These are phyloP conservation scores for Frankliniella intonsa DNA, from an alignment of 2,888 invertebrate species.

Conservation along the genomic window DNA sequence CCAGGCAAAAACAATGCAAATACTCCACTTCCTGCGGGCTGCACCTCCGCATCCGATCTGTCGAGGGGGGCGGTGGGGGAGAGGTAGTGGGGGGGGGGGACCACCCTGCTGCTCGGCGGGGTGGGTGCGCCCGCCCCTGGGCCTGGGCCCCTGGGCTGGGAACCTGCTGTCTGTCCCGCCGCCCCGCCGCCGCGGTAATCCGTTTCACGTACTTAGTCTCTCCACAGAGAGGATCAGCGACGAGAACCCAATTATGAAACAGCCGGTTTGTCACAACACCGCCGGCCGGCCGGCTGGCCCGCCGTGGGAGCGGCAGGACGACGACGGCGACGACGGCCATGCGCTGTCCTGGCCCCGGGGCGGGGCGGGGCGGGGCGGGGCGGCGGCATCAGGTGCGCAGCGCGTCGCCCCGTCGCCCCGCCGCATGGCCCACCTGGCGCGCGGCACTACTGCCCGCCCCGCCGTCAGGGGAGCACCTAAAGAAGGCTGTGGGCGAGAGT, in stretches of 20 bases:
- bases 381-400: slow-evolving; percentile 28
- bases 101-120: slow-evolving; percentile 35
- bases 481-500: too few species aligned
- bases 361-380: not conserved
- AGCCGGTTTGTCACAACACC: slow-evolving; percentile 7
- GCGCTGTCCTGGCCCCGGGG: not conserved
- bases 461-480: too few species aligned
- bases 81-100: not conserved
- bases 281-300: not conserved
- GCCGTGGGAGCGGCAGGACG: too few species aligned
- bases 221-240: not conserved
- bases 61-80: too few species aligned
- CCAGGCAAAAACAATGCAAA: slow-evolving; percentile 11
- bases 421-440: slow-evolving; percentile 13
- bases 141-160: too few species aligned
- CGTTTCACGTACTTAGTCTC: not conserved
- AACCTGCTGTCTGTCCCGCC: slow-evolving; percentile 36
- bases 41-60: not conserved
- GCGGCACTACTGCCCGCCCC: too few species aligned
- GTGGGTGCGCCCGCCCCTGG: too few species aligned
- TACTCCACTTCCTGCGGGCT: slow-evolving; percentile 11
- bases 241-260: slow-evolving; percentile 9
- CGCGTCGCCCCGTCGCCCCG: slow-evolving; percentile 33
- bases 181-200: slow-evolving; percentile 37
- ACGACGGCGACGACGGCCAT: not conserved